phyloP scores from a whole-genome alignment of 2,888 invertebrate species.

The Pyrrhosoma nymphula region DNA sequence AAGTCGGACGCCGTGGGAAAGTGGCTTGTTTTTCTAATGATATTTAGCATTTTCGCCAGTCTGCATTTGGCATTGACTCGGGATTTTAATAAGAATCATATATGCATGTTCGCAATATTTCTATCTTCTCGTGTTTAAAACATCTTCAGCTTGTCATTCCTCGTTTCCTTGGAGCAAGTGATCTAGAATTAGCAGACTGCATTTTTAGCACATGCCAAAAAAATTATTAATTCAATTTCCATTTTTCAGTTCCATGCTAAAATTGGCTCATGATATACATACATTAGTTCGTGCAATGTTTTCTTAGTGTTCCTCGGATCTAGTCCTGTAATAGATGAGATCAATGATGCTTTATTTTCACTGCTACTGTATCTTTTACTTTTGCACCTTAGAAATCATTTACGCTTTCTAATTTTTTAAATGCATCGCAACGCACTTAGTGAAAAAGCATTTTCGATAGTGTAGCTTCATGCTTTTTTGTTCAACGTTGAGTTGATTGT shows the following conservation, averaged over 20 bases:
- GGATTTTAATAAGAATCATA: background rate
- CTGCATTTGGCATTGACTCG: constrained; percentile 48
- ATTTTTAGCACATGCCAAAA: background rate
- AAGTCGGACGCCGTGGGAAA: constrained; percentile 56
- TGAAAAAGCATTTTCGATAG: background rate
- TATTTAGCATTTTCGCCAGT: background rate
- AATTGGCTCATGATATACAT: background rate
- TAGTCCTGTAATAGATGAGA: background rate
- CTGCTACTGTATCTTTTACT: background rate
- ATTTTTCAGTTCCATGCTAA: background rate
- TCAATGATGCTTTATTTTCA: background rate
- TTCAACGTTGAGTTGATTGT: background rate
- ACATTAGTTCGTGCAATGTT: background rate
- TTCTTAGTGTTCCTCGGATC: background rate
- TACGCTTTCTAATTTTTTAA: background rate
- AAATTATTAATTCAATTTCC: background rate
- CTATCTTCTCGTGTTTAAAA: constrained; percentile 32
- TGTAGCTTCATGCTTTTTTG: background rate
- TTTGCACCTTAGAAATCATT: background rate
- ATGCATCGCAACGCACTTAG: constrained; percentile 16
- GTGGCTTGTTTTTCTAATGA: constrained; percentile 39
- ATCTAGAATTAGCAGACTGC: background rate
- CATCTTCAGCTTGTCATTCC: background rate
- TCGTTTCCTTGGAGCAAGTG: background rate
- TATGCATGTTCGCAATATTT: constrained; percentile 51